Evolutionary conservation across 2,888 invertebrate genomes (phyloP).

Genomic region (Acronicta alni): DNA sequence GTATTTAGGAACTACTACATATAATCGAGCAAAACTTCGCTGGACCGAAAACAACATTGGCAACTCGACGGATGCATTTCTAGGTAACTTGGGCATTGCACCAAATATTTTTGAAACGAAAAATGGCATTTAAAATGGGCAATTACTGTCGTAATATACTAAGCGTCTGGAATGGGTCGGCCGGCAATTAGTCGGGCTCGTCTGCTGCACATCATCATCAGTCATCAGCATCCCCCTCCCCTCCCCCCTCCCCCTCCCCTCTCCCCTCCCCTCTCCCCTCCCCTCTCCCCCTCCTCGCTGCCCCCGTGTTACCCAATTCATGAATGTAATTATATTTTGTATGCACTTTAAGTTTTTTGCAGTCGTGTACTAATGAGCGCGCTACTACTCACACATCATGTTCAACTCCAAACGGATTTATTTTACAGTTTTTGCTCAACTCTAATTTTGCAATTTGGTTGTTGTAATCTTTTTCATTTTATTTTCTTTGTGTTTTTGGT

Average conservation of each 20-base stretch:
- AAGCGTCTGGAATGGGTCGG: background rate
- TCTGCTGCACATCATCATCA: slow-evolving; percentile 6
- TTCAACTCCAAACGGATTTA: background rate
- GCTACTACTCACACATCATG: background rate
- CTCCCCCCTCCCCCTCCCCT: background rate
- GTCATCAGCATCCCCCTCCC: background rate
- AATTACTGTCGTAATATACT: slow-evolving; percentile 1
- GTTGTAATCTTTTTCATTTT: background rate
- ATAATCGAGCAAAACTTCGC: background rate
- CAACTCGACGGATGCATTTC: background rate
- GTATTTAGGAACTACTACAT: background rate
- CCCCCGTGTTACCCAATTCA: background rate
- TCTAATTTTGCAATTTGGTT: background rate
- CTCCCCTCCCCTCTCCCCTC: background rate
- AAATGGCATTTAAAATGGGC: slow-evolving; percentile 1
- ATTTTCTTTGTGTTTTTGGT: background rate
- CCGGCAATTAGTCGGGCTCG: slow-evolving; percentile 7
- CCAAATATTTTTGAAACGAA: background rate
- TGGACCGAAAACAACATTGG: background rate
- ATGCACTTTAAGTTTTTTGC: slow-evolving; percentile 5
- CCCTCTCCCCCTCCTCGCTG: no score
- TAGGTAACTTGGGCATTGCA: background rate
- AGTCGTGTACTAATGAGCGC: background rate
- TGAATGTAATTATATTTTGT: background rate
- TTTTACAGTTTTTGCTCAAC: background rate